Percentiles rank a stretch among this genome's conserved stretches.
phyloP scores from a whole-genome alignment of 2,797 vertebrate species.

The Chlorospingus semifuscus region DNA sequence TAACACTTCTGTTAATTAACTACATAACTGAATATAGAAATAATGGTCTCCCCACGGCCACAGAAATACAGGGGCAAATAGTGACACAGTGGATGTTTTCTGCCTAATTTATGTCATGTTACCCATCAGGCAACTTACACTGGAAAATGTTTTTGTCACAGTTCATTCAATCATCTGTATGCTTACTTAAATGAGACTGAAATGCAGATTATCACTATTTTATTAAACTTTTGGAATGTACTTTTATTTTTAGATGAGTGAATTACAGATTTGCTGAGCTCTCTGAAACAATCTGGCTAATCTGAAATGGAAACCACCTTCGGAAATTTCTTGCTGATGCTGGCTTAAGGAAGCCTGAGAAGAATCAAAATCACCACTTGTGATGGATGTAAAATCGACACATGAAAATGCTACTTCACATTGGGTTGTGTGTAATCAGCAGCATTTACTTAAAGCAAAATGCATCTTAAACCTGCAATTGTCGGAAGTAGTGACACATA shows the following conservation, averaged over 20 bases:
- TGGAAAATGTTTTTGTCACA: background rate
- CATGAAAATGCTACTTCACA: background rate
- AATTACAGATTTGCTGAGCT: background rate
- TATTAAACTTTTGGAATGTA: background rate
- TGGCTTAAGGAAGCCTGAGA: background rate
- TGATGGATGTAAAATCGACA: background rate
- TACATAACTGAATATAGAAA: background rate
- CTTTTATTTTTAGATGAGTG: background rate
- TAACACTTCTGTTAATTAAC: background rate
- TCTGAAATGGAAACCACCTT: background rate
- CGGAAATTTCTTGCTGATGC: background rate
- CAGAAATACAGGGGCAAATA: background rate
- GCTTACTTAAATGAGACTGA: background rate
- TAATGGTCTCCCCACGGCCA: background rate
- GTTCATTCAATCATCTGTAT: background rate
- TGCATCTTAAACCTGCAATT: background rate
- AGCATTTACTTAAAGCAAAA: background rate
- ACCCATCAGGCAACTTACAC: background rate
- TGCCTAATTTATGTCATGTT: rapidly evolving
- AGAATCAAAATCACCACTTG: background rate
- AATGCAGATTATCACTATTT: background rate
- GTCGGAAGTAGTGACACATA: background rate
- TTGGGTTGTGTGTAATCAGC: background rate
- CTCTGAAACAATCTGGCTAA: background rate
- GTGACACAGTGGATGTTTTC: background rate